Evolutionary conservation across 1,140 invertebrate species (phyloP), one percentile per base, ranked within the genome.

Genomic region (Solenopsis invicta): DNA sequence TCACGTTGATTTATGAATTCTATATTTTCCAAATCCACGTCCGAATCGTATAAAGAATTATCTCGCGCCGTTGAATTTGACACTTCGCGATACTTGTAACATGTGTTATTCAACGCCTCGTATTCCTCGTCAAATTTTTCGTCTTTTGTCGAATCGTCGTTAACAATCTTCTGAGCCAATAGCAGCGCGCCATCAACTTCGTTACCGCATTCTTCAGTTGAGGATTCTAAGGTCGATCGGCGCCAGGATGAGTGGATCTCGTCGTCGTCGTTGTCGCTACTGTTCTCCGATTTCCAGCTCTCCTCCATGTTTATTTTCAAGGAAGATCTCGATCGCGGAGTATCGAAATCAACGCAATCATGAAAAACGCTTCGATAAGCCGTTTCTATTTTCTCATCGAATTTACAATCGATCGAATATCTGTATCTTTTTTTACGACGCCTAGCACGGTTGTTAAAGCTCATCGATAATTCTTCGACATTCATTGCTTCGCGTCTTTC

Each of bases 251-350:
- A 50, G 10, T 59, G 48, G 24, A 45, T 59, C 12, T 4, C 37
- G 1, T 34, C 37, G 1, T 34, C 37, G 12, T 34, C 54, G 13
- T 48, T 37, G 29, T 24, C 21, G 24, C 64, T 29, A 6, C 41
- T n/a, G 21, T 78, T 48, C 3, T 85, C 74, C 34, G 61, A 54
- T 66, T 12, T 66, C 71, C 48, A 66, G 13, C 16, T 85, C 59
- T 85, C 82, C 6, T 78, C 61, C 21, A 85, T 48, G 21, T 67
- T 77, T 66, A 85, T 85, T 45, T 85, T 85, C 50, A 78, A n/a
- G n/a, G 24, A 66, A 18, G 82, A n/a, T 2, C 45, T 41, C n/a
- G 82, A 6, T 37, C 13, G 8, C 21, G 69, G 21, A 61, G 56
- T 56, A 18, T 85, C 50, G 16, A 41, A 52, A 77, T 64, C 34